Conservation (phyloP, 2,888 invertebrate genomes). For the Orthosia cruda region DNA sequence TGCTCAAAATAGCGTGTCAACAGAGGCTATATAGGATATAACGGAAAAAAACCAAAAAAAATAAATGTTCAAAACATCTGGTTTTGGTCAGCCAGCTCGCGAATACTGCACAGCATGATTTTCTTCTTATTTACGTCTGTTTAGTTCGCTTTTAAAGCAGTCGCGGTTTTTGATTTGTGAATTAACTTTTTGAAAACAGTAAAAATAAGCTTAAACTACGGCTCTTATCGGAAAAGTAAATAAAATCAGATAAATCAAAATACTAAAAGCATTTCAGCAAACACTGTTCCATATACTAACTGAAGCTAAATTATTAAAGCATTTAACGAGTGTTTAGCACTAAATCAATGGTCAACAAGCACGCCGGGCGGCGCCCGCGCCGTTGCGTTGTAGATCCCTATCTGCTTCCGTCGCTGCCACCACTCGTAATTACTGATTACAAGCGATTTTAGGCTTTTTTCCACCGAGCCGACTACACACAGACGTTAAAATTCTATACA, state of each 20-base stretch:
- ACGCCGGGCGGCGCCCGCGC: constrained; percentile 60
- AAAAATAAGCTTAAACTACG: background rate
- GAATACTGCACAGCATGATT: too few relatives aligned
- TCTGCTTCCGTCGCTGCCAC: constrained; percentile 85
- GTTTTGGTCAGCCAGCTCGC: too few relatives aligned
- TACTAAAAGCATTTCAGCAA: constrained; percentile 35
- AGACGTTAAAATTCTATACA: constrained; percentile 45
- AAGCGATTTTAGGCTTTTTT: constrained; percentile 83
- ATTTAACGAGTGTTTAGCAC: constrained; percentile 83
- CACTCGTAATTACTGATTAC: constrained; percentile 87
- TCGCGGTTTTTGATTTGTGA: too few relatives aligned
- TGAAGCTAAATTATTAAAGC: constrained; percentile 62
- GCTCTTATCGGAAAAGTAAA: background rate
- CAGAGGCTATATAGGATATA: too few relatives aligned
- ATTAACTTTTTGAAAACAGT: too few relatives aligned
- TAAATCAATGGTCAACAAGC: constrained; percentile 85
- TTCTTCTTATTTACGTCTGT: too few relatives aligned
- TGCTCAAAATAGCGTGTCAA: too few relatives aligned
- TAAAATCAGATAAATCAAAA: background rate
- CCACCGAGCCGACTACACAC: constrained; percentile 63
- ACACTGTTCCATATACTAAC: constrained; percentile 23
- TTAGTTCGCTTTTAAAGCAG: too few relatives aligned
- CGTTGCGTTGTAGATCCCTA: constrained; percentile 81
- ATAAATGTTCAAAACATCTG: too few relatives aligned
- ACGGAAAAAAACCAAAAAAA: too few relatives aligned